Percentiles rank a stretch among this genome's conserved stretches.
These are phyloP conservation scores for Phlogophora meticulosa DNA, from an alignment of 2,888 invertebrate genomes.

Conservation along the genomic window DNA sequence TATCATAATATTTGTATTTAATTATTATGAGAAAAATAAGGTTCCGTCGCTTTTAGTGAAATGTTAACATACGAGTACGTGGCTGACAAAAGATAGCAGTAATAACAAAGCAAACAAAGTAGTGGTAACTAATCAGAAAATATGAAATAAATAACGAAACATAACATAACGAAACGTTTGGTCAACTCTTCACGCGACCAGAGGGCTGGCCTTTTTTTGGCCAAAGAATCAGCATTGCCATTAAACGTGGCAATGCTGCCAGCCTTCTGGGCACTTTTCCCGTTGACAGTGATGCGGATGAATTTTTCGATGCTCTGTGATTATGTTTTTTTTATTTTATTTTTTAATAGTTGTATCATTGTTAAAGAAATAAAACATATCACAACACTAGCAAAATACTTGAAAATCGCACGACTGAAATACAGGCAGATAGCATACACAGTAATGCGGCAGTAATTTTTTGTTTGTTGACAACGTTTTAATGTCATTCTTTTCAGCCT, in stretches of 20 bases:
- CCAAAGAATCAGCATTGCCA: too few relatives aligned
- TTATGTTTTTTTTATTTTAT: too few relatives aligned
- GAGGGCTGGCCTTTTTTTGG: too few relatives aligned
- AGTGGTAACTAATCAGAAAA: constrained; percentile 1
- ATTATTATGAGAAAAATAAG: neutral
- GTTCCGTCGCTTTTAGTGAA: neutral
- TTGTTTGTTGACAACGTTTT: constrained; percentile 35
- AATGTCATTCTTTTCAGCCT: constrained; percentile 52
- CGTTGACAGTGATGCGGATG: too few relatives aligned
- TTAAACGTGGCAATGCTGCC: too few relatives aligned
- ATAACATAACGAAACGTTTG: too few relatives aligned
- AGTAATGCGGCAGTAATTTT: constrained; percentile 15
- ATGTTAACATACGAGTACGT: neutral
- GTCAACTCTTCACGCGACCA: too few relatives aligned
- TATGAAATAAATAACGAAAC: neutral
- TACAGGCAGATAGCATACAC: constrained; percentile 1
- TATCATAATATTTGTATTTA: neutral
- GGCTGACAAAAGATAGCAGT: neutral
- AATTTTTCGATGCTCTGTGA: too few relatives aligned
- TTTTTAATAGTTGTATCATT: too few relatives aligned
- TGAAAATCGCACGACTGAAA: constrained; percentile 12
- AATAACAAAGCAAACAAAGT: neutral
- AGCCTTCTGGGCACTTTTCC: too few relatives aligned
- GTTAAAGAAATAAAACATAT: too few relatives aligned
- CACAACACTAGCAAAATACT: constrained; percentile 16